phyloP scores from a whole-genome alignment of 2,888 invertebrate genomes.

The Ormyrus nitidulus region DNA sequence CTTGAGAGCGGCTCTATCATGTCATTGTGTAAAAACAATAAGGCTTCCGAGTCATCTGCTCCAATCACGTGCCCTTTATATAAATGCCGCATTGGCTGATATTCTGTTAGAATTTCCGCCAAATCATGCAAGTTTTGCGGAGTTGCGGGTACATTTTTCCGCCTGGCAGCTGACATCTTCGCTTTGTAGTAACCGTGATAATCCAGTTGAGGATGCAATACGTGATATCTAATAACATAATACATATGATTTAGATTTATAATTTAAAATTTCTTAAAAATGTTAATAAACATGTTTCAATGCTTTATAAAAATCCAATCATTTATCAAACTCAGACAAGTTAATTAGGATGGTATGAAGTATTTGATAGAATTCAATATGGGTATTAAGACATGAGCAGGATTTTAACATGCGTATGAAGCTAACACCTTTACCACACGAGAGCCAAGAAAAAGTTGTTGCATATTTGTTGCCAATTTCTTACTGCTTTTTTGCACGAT shows the following conservation, averaged over 20 bases:
- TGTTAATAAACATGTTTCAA: not conserved
- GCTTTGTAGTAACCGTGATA: not conserved
- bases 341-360: too few species aligned
- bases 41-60: not conserved
- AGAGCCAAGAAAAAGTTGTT: too few species aligned
- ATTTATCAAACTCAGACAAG: too few species aligned
- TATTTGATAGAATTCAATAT: too few species aligned
- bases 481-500: too few species aligned
- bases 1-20: not conserved
- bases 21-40: not conserved
- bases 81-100: not conserved
- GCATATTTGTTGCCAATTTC: too few species aligned
- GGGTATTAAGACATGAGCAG: too few species aligned
- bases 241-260: not conserved
- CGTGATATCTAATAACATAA: not conserved
- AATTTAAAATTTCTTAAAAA: not conserved
- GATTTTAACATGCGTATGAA: too few species aligned
- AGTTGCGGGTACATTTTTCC: not conserved
- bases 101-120: constrained; percentile 3
- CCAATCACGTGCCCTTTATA: not conserved
- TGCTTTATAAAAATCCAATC: too few species aligned
- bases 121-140: not conserved
- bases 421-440: too few species aligned
- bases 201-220: not conserved
- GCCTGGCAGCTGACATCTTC: not conserved